These are phyloP conservation scores for Aurelia sp. DNA, from an alignment of 30 jellyfish, hydroid and myxozoan species.

Conservation along the genomic window DNA sequence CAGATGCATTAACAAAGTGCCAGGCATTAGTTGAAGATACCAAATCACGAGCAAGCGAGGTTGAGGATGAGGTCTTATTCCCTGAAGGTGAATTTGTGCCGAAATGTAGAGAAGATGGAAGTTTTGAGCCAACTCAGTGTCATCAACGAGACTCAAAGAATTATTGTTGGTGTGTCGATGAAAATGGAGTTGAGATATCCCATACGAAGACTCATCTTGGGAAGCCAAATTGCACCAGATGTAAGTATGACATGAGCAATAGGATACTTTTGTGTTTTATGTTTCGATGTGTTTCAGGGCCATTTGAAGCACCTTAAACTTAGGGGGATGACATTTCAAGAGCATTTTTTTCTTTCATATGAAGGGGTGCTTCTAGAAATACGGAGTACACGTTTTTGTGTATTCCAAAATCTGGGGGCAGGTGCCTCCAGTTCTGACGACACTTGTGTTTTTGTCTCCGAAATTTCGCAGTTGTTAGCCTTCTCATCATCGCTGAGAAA, in stretches of 20 bases:
- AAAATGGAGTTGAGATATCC: conserved; percentile 44
- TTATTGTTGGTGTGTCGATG: conserved; percentile 83
- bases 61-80: neutral
- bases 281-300: too few species aligned
- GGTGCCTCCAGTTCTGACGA: too few species aligned
- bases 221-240: conserved; percentile 46
- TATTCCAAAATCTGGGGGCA: too few species aligned
- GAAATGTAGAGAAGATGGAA: conserved; percentile 55
- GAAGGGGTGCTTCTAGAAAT: too few species aligned
- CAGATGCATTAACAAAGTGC: conserved; percentile 29
- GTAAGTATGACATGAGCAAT: conserved; percentile 13
- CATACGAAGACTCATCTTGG: conserved; percentile 36
- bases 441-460: too few species aligned
- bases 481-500: too few species aligned
- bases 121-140: conserved; percentile 67
- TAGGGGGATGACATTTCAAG: too few species aligned
- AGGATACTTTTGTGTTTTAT: too few species aligned
- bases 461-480: too few species aligned
- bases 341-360: too few species aligned
- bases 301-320: too few species aligned
- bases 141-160: conserved; percentile 52
- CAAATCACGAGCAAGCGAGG: neutral
- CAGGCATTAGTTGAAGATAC: conserved; percentile 30
- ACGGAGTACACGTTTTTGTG: too few species aligned
- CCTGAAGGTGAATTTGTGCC: conserved; percentile 68